Evolutionary conservation across 1,140 invertebrate species (phyloP).

Genomic region (Artemia franciscana): DNA sequence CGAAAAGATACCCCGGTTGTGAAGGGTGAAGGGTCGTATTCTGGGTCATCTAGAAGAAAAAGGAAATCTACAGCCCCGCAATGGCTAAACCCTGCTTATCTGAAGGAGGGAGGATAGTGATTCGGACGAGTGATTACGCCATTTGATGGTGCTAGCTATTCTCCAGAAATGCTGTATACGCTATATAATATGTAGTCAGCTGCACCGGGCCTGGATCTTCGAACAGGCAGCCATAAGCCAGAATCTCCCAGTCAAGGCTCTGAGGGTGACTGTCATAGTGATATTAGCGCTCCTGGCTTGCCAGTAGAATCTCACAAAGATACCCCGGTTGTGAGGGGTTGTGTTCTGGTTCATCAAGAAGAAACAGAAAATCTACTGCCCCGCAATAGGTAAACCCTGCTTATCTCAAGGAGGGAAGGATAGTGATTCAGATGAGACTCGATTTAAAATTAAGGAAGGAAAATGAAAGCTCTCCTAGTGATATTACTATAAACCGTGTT

Average conservation of each 20-base stretch:
- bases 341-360: slow-evolving; percentile 27
- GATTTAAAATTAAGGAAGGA: neutral
- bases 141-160: slow-evolving; percentile 47
- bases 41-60: slow-evolving; percentile 26
- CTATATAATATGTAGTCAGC: slow-evolving; percentile 10
- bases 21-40: slow-evolving; percentile 17
- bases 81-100: slow-evolving; percentile 85
- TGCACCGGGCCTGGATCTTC: slow-evolving; percentile 12
- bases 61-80: slow-evolving; percentile 84
- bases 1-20: slow-evolving; percentile 8
- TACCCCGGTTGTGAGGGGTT: slow-evolving; percentile 11
- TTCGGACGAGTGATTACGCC: slow-evolving; percentile 10
- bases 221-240: neutral
- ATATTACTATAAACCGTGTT: neutral
- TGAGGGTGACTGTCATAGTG: slow-evolving; percentile 26
- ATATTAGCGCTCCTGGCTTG: slow-evolving; percentile 18
- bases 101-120: slow-evolving; percentile 26
- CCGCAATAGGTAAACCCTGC: slow-evolving; percentile 93
- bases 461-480: neutral
- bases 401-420: slow-evolving; percentile 37
- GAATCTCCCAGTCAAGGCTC: neutral
- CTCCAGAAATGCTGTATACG: slow-evolving; percentile 35
- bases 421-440: neutral
- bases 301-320: slow-evolving; percentile 9
- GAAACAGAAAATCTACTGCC: slow-evolving; percentile 57